Evolutionary conservation across 2,888 invertebrate species (phyloP).

Genomic region (Anoplius nigerrimus): DNA sequence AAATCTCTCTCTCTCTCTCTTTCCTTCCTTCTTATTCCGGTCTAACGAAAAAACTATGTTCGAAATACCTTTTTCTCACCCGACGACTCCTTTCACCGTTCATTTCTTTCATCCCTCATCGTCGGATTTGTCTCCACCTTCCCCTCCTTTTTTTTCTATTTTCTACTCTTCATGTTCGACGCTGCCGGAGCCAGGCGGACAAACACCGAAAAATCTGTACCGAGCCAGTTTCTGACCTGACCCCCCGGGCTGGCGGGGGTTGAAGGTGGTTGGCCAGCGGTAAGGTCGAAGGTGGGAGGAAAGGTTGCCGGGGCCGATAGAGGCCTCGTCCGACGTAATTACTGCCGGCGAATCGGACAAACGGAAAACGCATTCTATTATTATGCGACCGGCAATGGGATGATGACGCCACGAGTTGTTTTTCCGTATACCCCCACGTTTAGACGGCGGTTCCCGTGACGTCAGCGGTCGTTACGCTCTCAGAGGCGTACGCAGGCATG

Average conservation of each 20-base stretch:
- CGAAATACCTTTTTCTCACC: no score
- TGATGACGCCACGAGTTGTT: not conserved
- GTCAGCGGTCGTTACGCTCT: no score
- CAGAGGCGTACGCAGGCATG: no score
- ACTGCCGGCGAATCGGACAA: conserved; percentile 63
- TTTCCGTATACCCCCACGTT: no score
- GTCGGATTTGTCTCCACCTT: no score
- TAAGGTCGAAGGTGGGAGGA: conserved; percentile 19
- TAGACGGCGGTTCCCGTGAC: no score
- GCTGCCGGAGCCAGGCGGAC: conserved; percentile 21
- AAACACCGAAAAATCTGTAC: conserved; percentile 51
- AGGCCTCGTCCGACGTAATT: conserved; percentile 59
- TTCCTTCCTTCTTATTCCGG: no score
- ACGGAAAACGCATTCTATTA: conserved; percentile 62
- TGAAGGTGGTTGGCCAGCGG: conserved; percentile 28
- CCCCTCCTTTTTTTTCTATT: not conserved
- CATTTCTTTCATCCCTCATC: not conserved
- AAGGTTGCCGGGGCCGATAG: conserved; percentile 40
- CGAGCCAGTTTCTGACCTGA: conserved; percentile 57
- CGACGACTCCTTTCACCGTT: not conserved
- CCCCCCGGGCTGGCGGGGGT: conserved; percentile 8
- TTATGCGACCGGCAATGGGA: conserved; percentile 45
- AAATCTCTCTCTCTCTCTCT: not conserved
- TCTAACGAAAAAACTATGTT: no score
- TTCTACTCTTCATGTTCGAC: conserved; percentile 13